Evolutionary conservation across 2,888 invertebrate species (phyloP), one percentile per base, ranked within the genome.

Genomic region (Meandrusa payeni): DNA sequence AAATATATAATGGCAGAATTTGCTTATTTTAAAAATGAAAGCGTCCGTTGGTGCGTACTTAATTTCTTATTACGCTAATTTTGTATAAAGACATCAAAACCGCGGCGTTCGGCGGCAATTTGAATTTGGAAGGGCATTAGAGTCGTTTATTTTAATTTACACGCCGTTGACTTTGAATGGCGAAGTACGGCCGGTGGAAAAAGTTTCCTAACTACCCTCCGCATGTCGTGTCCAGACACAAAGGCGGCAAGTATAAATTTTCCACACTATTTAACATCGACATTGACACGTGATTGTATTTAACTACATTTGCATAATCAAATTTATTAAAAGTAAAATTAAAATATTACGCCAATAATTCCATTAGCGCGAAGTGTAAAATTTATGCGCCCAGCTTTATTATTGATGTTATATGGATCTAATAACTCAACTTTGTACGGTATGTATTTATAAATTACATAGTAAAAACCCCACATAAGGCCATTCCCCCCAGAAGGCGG

Each of bases 181-280:
- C 57, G 48, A 64, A 67, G 52, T 57, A 69, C 67, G 66, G 59
- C 58, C 61, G 66, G 61, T 71, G 69, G 54, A 64, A 51, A 68
- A 78, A 78, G n/a, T n/a, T 78, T 78, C 72, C 71, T 71, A 70
- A 78, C 72, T 69, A 72, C 73, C 68, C 54, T 64, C 57, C 55
- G 69, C 76, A 75, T 76, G 73, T 76, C 70, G 79, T 72, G 59
- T 64, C 59, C 32, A 42, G 57, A 55, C 51, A 80, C 75, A 82
- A 82, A 66, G 52, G 69, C 48, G 50, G 51, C 49, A 56, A 54
- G 54, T 46, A 54, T 64, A 61, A 58, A 72, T 69, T 78, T 80
- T 77, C 78, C 85, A 83, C 81, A 72, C 86, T 78, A 85, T 86
- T 86, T 80, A 85, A 75, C 83, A 77, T 73, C 68, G 59, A 68